Evolutionary conservation across 1,140 invertebrate genomes (phyloP).

Genomic region (Drosophila repleta): DNA sequence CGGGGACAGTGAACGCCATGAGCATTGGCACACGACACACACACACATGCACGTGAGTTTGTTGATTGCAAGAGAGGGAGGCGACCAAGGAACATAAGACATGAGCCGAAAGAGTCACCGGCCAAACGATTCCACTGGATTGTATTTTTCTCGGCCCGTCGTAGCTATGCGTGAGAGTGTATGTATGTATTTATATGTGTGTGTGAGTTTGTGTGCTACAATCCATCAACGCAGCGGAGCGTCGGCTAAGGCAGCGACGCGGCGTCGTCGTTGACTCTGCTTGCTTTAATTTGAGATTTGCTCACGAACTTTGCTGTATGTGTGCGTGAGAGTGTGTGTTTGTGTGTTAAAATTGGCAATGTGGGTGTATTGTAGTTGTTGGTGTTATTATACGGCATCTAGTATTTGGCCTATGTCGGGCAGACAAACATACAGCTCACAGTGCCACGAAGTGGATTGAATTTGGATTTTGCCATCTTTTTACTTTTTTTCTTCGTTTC

Average conservation of each 20-base stretch:
- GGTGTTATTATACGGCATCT: slow-evolving; percentile 30
- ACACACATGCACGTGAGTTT: slow-evolving; percentile 33
- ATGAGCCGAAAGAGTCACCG: slow-evolving; percentile 45
- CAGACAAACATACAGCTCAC: slow-evolving; percentile 17
- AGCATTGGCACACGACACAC: slow-evolving; percentile 72
- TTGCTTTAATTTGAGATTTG: slow-evolving; percentile 79
- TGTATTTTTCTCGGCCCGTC: slow-evolving; percentile 40
- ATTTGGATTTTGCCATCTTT: slow-evolving; percentile 61
- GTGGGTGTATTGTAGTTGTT: slow-evolving; percentile 41
- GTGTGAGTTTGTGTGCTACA: slow-evolving; percentile 38
- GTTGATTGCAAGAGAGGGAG: slow-evolving; percentile 22
- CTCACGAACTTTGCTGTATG: slow-evolving; percentile 67
- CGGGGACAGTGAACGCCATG: slow-evolving; percentile 68
- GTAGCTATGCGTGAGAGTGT: background rate
- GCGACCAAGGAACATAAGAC: slow-evolving; percentile 41
- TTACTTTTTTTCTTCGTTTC: slow-evolving; percentile 20
- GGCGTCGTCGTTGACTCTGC: slow-evolving; percentile 56
- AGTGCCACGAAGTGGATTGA: slow-evolving; percentile 66
- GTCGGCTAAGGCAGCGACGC: slow-evolving; percentile 24
- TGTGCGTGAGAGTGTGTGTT: slow-evolving; percentile 27
- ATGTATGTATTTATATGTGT: background rate
- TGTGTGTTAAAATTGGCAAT: slow-evolving; percentile 49
- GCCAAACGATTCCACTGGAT: slow-evolving; percentile 51
- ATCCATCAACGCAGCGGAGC: slow-evolving; percentile 68
- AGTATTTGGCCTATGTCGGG: slow-evolving; percentile 56